Evolutionary conservation across 2,797 vertebrate genomes (phyloP).

Genomic region (Crocodylus rhombifer): DNA sequence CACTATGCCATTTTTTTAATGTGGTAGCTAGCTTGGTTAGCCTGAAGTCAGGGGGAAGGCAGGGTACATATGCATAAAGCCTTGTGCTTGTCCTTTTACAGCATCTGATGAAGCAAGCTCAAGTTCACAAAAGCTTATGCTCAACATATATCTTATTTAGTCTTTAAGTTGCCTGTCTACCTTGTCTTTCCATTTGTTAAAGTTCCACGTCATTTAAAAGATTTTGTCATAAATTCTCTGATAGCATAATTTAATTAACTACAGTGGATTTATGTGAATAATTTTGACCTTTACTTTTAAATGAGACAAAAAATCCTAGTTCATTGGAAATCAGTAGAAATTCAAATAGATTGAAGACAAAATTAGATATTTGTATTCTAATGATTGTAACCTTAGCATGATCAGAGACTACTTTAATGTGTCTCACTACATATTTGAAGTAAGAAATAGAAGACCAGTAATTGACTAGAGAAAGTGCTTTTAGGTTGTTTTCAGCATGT

Average conservation of each 20-base stretch:
- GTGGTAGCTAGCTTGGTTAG: too few relatives aligned
- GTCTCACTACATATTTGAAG: not conserved
- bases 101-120: too few relatives aligned
- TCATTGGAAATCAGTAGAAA: not conserved
- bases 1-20: not conserved
- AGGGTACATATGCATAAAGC: too few relatives aligned
- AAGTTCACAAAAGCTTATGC: too few relatives aligned
- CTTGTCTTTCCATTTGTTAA: not conserved
- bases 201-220: not conserved
- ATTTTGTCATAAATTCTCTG: not conserved
- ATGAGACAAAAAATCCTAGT: not conserved
- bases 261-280: accelerated
- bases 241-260: not conserved
- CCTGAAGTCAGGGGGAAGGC: too few relatives aligned
- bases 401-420: not conserved
- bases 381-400: not conserved
- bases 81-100: too few relatives aligned
- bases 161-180: too few relatives aligned
- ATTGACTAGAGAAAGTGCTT: not conserved
- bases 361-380: constrained; percentile 9
- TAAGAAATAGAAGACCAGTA: constrained; percentile 43
- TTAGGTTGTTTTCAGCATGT: constrained; percentile 18
- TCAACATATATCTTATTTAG: too few relatives aligned
- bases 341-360: not conserved
- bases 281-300: not conserved